Evolutionary conservation across 2,797 vertebrate genomes (phyloP).

Genomic region (Falco naumanni): DNA sequence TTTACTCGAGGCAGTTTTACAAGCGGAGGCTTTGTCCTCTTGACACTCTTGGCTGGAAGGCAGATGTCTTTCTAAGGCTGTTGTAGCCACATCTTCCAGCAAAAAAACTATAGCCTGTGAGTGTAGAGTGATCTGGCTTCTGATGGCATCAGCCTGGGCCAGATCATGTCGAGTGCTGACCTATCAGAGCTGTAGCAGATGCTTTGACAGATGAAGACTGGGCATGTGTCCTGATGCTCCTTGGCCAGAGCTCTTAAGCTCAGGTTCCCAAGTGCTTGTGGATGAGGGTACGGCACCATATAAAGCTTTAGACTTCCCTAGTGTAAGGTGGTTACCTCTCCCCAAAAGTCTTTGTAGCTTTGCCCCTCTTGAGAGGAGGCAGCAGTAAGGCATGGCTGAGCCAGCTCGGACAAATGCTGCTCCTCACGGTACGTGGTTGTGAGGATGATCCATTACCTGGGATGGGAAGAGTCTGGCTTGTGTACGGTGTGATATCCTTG

Average conservation of each 20-base stretch:
- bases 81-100: neutral
- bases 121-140: neutral
- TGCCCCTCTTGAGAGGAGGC: neutral
- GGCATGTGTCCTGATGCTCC: neutral
- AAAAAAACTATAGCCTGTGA: fast-evolving
- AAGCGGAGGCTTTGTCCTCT: neutral
- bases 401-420: neutral
- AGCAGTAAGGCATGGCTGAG: neutral
- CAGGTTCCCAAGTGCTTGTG: neutral
- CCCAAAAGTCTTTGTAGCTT: neutral
- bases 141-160: neutral
- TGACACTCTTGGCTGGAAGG: neutral
- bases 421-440: fast-evolving
- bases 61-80: neutral
- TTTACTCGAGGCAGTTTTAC: neutral
- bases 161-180: neutral
- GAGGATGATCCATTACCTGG: neutral
- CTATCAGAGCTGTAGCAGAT: neutral
- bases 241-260: neutral
- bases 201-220: neutral
- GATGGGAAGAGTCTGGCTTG: neutral
- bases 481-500: neutral
- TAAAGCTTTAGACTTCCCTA: neutral
- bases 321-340: neutral
- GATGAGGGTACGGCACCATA: neutral